Percentiles rank a stretch among this genome's conserved stretches.
Evolutionary conservation across 1,140 invertebrate species (phyloP).

Genomic region (Hyposmocoma kahamanoa): DNA sequence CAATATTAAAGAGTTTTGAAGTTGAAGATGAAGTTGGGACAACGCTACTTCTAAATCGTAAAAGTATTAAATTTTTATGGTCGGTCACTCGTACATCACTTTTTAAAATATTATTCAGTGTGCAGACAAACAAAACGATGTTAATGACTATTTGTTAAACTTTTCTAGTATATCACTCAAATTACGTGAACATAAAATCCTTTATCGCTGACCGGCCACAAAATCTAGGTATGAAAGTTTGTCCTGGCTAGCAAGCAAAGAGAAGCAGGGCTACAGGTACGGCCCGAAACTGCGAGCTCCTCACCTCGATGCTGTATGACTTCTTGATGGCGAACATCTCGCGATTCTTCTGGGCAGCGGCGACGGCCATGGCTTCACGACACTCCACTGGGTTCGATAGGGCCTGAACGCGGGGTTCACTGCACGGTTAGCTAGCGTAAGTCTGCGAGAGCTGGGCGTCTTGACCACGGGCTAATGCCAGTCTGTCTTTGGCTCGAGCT

Average conservation of each 20-base stretch:
- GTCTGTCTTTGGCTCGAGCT: conserved; percentile 71
- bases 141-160: no score
- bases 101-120: not conserved
- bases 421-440: conserved; percentile 70
- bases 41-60: no score
- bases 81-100: not conserved
- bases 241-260: conserved; percentile 16
- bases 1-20: no score
- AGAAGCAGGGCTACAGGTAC: conserved; percentile 1
- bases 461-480: conserved; percentile 72
- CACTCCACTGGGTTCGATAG: conserved; percentile 50
- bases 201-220: conserved; percentile 10
- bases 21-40: no score
- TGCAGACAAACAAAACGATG: no score
- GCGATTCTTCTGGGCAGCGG: conserved; percentile 91
- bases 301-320: conserved; percentile 97
- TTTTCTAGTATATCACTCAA: not conserved
- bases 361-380: conserved; percentile 81
- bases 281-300: conserved; percentile 38
- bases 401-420: conserved; percentile 68
- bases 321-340: conserved; percentile 97
- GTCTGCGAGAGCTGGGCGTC: conserved; percentile 67
- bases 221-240: no score
- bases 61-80: no score
- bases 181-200: not conserved